Conservation (phyloP, 2,113 vertebrate genomes). For the Accipiter cooperii region DNA sequence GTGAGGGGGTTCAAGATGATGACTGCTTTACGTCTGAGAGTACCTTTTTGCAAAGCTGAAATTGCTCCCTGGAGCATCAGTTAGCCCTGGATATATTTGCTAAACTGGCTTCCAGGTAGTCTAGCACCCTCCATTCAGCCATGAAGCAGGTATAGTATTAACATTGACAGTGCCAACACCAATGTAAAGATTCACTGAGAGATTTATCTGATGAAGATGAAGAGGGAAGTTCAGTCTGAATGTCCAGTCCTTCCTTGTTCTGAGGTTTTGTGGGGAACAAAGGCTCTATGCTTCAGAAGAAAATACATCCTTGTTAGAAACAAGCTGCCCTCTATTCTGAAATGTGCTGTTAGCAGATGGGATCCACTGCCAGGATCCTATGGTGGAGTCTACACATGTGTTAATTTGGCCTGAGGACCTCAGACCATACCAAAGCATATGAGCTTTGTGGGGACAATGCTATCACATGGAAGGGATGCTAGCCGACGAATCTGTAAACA, state of each 20-base stretch:
- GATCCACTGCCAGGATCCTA: background rate
- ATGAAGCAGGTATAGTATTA: background rate
- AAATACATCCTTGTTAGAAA: background rate
- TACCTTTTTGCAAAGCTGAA: background rate
- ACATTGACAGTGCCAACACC: background rate
- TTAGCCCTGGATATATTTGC: background rate
- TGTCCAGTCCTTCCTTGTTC: background rate
- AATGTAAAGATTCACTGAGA: background rate
- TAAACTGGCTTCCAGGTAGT: background rate
- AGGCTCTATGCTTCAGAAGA: background rate
- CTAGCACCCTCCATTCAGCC: background rate
- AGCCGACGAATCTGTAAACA: background rate
- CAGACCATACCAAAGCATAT: background rate
- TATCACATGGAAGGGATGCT: background rate
- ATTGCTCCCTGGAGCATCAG: background rate
- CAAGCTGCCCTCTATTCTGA: background rate
- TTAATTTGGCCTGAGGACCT: background rate
- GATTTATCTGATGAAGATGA: background rate
- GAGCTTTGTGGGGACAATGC: background rate
- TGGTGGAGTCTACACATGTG: background rate
- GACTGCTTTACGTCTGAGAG: background rate
- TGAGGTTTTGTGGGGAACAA: background rate
- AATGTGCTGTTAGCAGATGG: background rate
- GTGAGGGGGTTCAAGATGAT: background rate
- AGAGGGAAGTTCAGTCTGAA: background rate